These are phyloP conservation scores for Drosophila infuscata DNA, from an alignment of 2,888 invertebrate genomes.

Conservation along the genomic window DNA sequence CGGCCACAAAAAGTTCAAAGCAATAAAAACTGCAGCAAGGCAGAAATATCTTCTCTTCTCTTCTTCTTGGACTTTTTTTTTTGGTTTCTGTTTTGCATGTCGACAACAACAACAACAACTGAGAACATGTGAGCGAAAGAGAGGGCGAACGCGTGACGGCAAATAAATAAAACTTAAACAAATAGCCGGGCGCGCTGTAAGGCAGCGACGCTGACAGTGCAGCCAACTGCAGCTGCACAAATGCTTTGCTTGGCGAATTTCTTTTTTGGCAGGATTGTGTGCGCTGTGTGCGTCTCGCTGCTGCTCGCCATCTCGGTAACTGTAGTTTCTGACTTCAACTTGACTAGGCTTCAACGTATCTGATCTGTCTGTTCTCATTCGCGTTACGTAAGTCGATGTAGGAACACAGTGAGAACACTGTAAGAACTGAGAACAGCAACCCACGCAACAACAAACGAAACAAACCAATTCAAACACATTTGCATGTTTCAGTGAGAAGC, in stretches of 20 bases:
- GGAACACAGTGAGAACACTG: constrained; percentile 4
- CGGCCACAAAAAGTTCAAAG: constrained; percentile 73
- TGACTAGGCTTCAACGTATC: neutral
- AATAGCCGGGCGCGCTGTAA: constrained; percentile 12
- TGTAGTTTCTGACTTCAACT: neutral
- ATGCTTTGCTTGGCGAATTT: constrained; percentile 14
- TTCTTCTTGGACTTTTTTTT: neutral
- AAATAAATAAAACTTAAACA: constrained; percentile 8
- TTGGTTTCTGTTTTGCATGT: constrained; percentile 21
- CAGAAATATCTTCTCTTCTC: constrained; percentile 24
- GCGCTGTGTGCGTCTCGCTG: neutral
- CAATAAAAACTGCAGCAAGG: constrained; percentile 59
- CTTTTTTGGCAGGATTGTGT: constrained; percentile 41
- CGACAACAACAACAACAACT: constrained; percentile 4
- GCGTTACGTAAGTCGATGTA: constrained; percentile 42
- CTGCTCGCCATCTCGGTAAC: constrained; percentile 1
- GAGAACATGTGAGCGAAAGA: constrained; percentile 20
- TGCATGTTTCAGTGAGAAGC: constrained; percentile 33
- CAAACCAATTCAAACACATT: constrained; percentile 59
- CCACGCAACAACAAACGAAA: constrained; percentile 51
- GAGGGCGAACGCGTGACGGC: constrained; percentile 6
- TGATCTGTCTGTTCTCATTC: constrained; percentile 7
- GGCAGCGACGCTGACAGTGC: constrained; percentile 26
- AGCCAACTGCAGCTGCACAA: constrained; percentile 28
- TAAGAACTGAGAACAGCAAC: constrained; percentile 42